phyloP scores from a whole-genome alignment of 2,888 invertebrate species.

The Meteorus cinctellus region DNA sequence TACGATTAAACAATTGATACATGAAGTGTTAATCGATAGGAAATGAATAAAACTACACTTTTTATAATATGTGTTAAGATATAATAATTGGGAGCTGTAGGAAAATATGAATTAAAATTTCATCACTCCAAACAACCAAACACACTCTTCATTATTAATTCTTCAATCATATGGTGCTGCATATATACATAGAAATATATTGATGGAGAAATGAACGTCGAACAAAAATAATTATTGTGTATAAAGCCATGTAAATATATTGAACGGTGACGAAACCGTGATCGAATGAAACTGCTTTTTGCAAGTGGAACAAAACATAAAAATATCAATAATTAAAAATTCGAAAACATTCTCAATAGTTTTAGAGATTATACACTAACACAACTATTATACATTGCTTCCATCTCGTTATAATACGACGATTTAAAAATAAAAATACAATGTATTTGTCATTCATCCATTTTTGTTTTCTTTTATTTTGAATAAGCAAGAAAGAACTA shows the following conservation, averaged over 20 bases:
- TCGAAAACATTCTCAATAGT: background rate
- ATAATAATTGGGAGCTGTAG: background rate
- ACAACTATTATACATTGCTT: conserved; percentile 30
- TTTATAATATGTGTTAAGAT: conserved; percentile 1
- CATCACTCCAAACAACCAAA: background rate
- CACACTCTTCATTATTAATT: background rate
- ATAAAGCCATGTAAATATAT: conserved; percentile 67
- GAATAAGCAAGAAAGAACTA: background rate
- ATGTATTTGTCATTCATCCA: conserved; percentile 57
- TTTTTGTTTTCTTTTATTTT: background rate
- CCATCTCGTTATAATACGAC: conserved; percentile 45
- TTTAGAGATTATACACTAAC: conserved; percentile 34
- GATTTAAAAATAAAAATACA: conserved; percentile 59
- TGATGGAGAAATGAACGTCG: conserved; percentile 10
- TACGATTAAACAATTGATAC: background rate
- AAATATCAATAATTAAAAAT: background rate
- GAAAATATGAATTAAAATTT: background rate
- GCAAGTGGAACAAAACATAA: background rate
- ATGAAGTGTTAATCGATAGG: background rate
- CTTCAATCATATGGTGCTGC: conserved; percentile 14
- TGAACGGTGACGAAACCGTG: background rate
- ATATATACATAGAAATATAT: background rate
- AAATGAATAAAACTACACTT: background rate
- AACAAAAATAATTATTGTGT: conserved; percentile 52
- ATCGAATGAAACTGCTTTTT: background rate